Base-by-base conservation (phyloP, 2,888 invertebrate genomes). In the Pycnomerus fuliginosus region DNA sequence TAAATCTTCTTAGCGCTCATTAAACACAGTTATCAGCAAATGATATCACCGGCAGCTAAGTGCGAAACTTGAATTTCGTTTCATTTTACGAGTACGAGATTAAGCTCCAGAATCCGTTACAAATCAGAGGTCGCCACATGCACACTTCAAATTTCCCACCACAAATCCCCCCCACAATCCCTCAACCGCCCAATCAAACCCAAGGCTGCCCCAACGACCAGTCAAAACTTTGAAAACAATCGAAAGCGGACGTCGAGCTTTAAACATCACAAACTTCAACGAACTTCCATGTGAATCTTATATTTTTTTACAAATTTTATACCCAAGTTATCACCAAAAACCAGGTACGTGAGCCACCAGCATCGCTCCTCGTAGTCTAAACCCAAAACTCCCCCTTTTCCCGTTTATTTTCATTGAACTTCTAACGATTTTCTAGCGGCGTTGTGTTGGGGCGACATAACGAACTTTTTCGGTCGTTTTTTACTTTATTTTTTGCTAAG, bases 141-240 rank as follows among this genome's bases (percentile, higher is more conserved):
- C n/a, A n/a, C n/a, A 13, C 16, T 44, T 44, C 25, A 31, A 36
- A 37, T 27, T 44, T 37, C 11, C 25, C 37, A 22, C 31, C 2
- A 7, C 10, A 29, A 15, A 5, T n/a, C 36, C 34, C 31, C 28
- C 12, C 20, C 12, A 16, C 1, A 13, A 2, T 36, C 5, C 11
- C 27, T 13, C 13, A 3, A n/a, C 31, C 22, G 39, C 48, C 69
- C 65, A 67, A 68, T 67, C 50, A 50, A 54, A 47, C n/a, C n/a
- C n/a, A n/a, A n/a, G n/a, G n/a, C n/a, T n/a, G n/a, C n/a, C n/a
- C n/a, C n/a, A n/a, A n/a, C n/a, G n/a, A n/a, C n/a, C n/a, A n/a
- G n/a, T 52, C 40, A 52, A 54, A 49, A 36, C 17, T 48, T 66
- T 68, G 59, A 67, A 68, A 67, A 67, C 66, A 66, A 65, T 61